Evolutionary conservation across 1,140 invertebrate genomes (phyloP).

Genomic region (Belonocnema kinseyi): DNA sequence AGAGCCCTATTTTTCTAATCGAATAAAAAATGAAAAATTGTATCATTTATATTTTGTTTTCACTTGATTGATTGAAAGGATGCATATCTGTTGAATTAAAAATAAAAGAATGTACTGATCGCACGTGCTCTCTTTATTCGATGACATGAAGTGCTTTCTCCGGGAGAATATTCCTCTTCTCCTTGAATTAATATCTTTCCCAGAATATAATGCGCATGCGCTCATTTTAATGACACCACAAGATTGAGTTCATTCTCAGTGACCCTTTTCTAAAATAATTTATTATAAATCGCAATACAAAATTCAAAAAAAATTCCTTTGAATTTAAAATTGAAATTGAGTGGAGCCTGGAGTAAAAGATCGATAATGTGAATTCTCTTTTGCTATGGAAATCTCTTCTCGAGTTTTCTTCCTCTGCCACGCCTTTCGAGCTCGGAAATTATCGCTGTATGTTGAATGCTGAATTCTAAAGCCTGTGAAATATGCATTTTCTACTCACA

Average conservation of each 20-base stretch:
- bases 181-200: background rate
- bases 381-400: conserved; percentile 8
- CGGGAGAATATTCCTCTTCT: background rate
- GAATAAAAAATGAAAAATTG: too few relatives aligned
- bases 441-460: background rate
- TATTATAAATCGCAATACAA: background rate
- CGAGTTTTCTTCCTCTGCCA: conserved; percentile 8
- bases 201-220: conserved; percentile 1
- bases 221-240: conserved; percentile 10
- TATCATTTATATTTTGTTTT: too few relatives aligned
- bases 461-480: conserved; percentile 15
- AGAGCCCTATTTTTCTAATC: too few relatives aligned
- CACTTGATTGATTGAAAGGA: too few relatives aligned
- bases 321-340: background rate
- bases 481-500: conserved; percentile 6
- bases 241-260: background rate
- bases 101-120: background rate
- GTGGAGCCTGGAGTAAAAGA: background rate
- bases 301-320: background rate
- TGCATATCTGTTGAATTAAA: background rate
- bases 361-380: background rate
- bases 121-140: conserved; percentile 10
- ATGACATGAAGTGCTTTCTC: conserved; percentile 23
- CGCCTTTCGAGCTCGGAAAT: conserved; percentile 18
- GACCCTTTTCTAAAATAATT: background rate